phyloP scores from a whole-genome alignment of 2,888 invertebrate species.

The Chrysolina americana region DNA sequence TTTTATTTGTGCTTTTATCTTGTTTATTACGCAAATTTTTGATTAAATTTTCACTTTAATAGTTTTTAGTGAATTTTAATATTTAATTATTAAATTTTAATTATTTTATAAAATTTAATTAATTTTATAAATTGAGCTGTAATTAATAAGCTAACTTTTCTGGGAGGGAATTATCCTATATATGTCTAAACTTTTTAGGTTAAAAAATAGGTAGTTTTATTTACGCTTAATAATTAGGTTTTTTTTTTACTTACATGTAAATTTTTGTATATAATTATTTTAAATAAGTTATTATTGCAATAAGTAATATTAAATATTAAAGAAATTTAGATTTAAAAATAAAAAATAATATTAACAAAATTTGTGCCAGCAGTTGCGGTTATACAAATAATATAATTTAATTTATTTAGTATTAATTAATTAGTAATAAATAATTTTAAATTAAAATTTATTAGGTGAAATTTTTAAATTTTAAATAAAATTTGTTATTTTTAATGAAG shows the following conservation, averaged over 20 bases:
- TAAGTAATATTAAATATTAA: slow-evolving; percentile 75
- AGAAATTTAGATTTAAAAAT: slow-evolving; percentile 76
- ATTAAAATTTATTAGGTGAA: slow-evolving; percentile 74
- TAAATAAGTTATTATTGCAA: slow-evolving; percentile 54
- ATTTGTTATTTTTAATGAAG: slow-evolving; percentile 68
- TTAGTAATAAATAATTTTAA: slow-evolving; percentile 63
- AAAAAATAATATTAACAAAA: slow-evolving; percentile 74
- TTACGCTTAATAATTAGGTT: slow-evolving; percentile 70
- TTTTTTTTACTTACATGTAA: slow-evolving; percentile 74
- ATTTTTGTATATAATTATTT: slow-evolving; percentile 68
- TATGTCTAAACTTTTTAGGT: neutral
- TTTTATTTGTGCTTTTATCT: too few species aligned
- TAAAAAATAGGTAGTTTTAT: slow-evolving; percentile 69
- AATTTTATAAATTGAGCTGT: too few species aligned
- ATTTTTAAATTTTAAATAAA: slow-evolving; percentile 71
- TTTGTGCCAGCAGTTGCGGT: slow-evolving; percentile 82
- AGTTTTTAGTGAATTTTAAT: too few species aligned
- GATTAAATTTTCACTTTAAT: too few species aligned
- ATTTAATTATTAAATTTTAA: too few species aligned
- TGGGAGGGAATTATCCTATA: too few species aligned
- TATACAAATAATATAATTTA: slow-evolving; percentile 73
- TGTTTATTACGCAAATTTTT: too few species aligned
- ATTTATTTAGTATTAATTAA: slow-evolving; percentile 65
- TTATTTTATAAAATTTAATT: too few species aligned
- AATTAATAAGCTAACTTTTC: too few species aligned